phyloP scores from a whole-genome alignment of 1,140 invertebrate species.

The Drosophila sp. region DNA sequence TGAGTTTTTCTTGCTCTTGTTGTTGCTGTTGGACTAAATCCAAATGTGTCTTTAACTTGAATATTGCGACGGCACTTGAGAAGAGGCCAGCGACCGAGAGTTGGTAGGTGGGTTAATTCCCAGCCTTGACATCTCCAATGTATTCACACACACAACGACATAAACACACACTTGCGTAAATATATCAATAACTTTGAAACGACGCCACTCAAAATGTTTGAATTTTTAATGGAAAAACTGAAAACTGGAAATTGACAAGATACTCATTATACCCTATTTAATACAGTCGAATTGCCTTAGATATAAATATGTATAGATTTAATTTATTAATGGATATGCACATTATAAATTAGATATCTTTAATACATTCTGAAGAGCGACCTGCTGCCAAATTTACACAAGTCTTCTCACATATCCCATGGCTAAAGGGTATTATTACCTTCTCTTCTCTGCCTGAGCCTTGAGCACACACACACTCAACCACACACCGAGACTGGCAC shows the following conservation, averaged over 20 bases:
- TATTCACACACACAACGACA: slow-evolving; percentile 8
- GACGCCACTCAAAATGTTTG: slow-evolving; percentile 13
- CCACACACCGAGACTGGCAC: no score
- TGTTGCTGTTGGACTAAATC: slow-evolving; percentile 51
- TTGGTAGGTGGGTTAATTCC: neutral
- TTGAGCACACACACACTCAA: neutral
- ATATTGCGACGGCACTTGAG: slow-evolving; percentile 56
- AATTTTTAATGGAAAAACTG: slow-evolving; percentile 3
- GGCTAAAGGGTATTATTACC: slow-evolving; percentile 11
- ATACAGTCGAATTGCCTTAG: no score
- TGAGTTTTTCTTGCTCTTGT: slow-evolving; percentile 10
- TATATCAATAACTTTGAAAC: slow-evolving; percentile 11
- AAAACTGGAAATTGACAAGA: neutral
- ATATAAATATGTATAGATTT: no score
- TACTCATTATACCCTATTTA: neutral
- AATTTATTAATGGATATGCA: no score
- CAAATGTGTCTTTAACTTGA: slow-evolving; percentile 79
- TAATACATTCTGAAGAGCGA: neutral
- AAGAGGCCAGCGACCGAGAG: slow-evolving; percentile 27
- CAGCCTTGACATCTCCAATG: slow-evolving; percentile 20
- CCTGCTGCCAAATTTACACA: neutral
- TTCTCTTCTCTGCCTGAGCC: neutral
- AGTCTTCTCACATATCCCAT: neutral
- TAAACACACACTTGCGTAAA: slow-evolving; percentile 1
- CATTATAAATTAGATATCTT: no score